Evolutionary conservation across 2,797 vertebrate species (phyloP), one percentile per base, ranked within the genome.

Genomic region (Cyprinella venusta): DNA sequence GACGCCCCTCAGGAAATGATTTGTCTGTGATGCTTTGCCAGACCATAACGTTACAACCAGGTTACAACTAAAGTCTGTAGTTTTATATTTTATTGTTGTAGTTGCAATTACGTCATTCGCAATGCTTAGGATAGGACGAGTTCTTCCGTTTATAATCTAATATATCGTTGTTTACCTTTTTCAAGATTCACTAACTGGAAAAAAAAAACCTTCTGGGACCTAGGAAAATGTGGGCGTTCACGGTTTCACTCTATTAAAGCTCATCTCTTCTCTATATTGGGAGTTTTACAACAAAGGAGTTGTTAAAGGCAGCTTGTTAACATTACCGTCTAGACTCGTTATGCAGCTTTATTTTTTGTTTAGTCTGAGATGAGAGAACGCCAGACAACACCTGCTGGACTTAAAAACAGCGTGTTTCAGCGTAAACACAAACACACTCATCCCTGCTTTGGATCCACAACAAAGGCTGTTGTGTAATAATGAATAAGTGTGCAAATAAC

Each of bases 301-400:
- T 16, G 64, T 48, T 67, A 84, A 86, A 82, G 64, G 56, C 52
- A 45, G 56, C 79, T 77, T 82, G 82, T 84, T 52, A 69, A 83
- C 33, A 71, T 86, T 13, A 4, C 30, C 76, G 84, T 88, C 81
- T 79, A 82, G 85, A 87, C 78, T 69, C 79, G 83, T 24, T 74
- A 42, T 70, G 61, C 67, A 74, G 67, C 64, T 87, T 77, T 74
- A 19, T 59, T 45, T 85, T 59, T 45, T 87, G 82, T 88, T 89
- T 87, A 75, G 86, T 86, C 85, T 88, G 50, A 45, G 38, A 40
- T 65, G 24, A 80, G 9, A 45, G 36, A 67, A 70, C 24, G 67
- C 54, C 71, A 75, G 52, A 80, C 70, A 82, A 52, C 85, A 88
- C 71, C 86, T 84, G 81, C 82, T 75, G 65, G 71, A 86, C 75